A percentile compares a stretch with the other conserved stretches of the same genome.
Evolutionary conservation across 2,888 invertebrate genomes (phyloP).

Genomic region (Callosobruchus maculatus): DNA sequence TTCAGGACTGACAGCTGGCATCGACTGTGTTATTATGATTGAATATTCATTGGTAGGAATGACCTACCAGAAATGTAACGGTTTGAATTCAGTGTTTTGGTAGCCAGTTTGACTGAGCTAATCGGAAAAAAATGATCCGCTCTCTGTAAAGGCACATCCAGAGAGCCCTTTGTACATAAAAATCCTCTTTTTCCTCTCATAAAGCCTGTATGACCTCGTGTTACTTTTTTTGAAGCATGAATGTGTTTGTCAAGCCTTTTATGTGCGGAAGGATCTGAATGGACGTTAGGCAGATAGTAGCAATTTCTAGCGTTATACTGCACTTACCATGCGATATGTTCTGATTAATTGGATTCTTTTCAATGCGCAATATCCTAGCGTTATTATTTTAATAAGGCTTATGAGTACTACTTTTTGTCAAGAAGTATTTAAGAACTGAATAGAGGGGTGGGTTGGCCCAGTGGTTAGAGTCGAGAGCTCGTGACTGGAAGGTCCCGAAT

Average conservation of each 20-base stretch:
- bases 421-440: too few relatives aligned
- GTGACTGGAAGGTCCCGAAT: too few relatives aligned
- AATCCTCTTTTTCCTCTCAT: not conserved
- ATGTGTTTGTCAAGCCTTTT: not conserved
- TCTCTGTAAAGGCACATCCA: not conserved
- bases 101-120: not conserved
- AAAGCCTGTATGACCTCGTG: not conserved
- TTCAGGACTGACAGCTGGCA: too few relatives aligned
- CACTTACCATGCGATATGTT: not conserved
- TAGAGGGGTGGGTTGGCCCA: too few relatives aligned
- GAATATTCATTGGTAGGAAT: too few relatives aligned
- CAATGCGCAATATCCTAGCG: too few relatives aligned
- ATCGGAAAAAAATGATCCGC: not conserved
- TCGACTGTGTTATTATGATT: too few relatives aligned
- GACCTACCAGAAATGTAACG: too few relatives aligned
- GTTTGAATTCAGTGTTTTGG: not conserved
- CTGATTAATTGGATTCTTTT: not conserved
- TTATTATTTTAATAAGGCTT: too few relatives aligned
- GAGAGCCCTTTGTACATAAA: not conserved
- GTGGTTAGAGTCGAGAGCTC: too few relatives aligned
- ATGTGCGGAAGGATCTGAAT: not conserved
- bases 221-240: not conserved
- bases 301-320: not conserved
- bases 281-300: not conserved
- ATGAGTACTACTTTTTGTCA: too few relatives aligned